A percentile compares a stretch with the other conserved stretches of the same genome.
Evolutionary conservation across 2,797 vertebrate species (phyloP).

Genomic region (Notolepis coatsorum): DNA sequence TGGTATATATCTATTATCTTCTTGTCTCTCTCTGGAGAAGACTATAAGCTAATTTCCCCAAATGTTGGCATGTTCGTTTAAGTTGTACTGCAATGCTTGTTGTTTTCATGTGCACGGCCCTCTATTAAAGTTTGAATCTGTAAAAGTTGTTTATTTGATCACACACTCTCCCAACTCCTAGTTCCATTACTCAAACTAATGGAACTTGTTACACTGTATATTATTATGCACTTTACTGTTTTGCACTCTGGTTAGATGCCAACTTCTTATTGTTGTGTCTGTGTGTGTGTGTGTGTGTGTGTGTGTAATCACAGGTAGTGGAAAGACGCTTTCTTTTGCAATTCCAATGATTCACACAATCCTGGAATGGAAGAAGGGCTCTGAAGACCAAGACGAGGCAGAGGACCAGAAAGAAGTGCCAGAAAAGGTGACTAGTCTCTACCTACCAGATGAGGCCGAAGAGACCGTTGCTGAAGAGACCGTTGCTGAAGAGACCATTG

Average conservation of each 20-base stretch:
- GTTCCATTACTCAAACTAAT: constrained; percentile 7
- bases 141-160: background rate
- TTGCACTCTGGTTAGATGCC: too few species aligned
- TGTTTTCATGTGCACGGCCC: too few species aligned
- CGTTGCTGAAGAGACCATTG: background rate
- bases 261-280: too few species aligned
- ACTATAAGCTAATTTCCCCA: background rate
- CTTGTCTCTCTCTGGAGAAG: background rate
- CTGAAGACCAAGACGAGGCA: constrained; percentile 29
- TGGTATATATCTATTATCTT: background rate
- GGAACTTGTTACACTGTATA: too few species aligned
- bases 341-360: constrained; percentile 96
- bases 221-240: too few species aligned
- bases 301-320: constrained; percentile 85
- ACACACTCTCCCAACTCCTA: background rate
- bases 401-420: background rate
- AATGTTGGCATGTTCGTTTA: background rate
- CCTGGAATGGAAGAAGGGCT: constrained; percentile 84
- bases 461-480: background rate
- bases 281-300: too few species aligned
- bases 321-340: constrained; percentile 95
- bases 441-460: constrained; percentile 48
- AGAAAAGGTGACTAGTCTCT: constrained; percentile 57
- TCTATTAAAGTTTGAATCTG: too few species aligned
- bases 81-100: too few species aligned